phyloP scores from a whole-genome alignment of 1,140 invertebrate genomes.

The Popillia japonica region DNA sequence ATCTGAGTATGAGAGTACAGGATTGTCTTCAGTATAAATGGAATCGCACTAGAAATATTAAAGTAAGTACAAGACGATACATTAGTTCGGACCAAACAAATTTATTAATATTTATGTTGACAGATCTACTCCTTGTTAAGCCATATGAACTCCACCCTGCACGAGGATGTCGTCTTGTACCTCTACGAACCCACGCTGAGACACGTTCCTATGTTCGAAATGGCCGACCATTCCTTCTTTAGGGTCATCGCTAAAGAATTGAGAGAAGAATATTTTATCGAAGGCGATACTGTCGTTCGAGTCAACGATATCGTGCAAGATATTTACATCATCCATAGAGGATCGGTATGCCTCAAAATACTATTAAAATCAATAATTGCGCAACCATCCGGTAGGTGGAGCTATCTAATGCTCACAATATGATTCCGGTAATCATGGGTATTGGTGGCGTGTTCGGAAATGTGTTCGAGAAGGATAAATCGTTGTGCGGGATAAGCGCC shows the following conservation, averaged over 20 bases:
- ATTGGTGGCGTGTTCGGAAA: slow-evolving; percentile 63
- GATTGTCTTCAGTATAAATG: slow-evolving; percentile 63
- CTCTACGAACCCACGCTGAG: slow-evolving; percentile 63
- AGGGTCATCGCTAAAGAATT: slow-evolving; percentile 62
- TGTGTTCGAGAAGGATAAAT: slow-evolving; percentile 58
- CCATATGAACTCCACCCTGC: slow-evolving; percentile 62
- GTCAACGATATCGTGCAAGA: slow-evolving; percentile 61
- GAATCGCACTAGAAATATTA: slow-evolving; percentile 62
- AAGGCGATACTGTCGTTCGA: slow-evolving; percentile 61
- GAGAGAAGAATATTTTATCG: slow-evolving; percentile 61
- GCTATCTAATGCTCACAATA: slow-evolving; percentile 60
- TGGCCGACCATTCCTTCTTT: slow-evolving; percentile 63
- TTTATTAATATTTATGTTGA: too few species aligned
- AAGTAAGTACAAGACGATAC: slow-evolving; percentile 58
- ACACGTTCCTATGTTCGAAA: slow-evolving; percentile 63
- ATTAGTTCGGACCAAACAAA: too few species aligned
- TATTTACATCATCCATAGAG: slow-evolving; percentile 51
- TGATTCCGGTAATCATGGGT: slow-evolving; percentile 62
- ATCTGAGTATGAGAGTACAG: slow-evolving; percentile 57
- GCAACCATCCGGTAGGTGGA: slow-evolving; percentile 50
- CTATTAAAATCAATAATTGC: too few species aligned
- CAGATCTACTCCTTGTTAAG: slow-evolving; percentile 48
- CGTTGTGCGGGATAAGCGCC: slow-evolving; percentile 42
- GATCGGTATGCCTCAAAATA: slow-evolving; percentile 37
- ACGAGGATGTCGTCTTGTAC: slow-evolving; percentile 62